Percentiles rank a stretch among this genome's conserved stretches.
Evolutionary conservation across 2,113 vertebrate species (phyloP).

Genomic region (Nicator chloris): DNA sequence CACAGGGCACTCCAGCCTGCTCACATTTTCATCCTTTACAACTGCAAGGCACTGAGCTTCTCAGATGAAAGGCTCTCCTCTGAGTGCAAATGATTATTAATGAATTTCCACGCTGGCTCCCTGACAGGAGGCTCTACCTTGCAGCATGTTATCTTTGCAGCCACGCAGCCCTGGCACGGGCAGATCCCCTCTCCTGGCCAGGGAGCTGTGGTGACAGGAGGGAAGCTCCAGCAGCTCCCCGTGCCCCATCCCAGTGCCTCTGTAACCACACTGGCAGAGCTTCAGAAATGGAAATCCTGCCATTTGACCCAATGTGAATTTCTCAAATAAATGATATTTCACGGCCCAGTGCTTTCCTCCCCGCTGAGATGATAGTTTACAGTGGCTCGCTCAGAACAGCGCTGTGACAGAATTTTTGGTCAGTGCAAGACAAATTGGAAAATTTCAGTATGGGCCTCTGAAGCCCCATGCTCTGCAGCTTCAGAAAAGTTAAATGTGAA

Average conservation of each 20-base stretch:
- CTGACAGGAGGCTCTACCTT: neutral
- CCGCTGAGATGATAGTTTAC: constrained; percentile 4
- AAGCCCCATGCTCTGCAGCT: neutral
- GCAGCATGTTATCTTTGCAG: neutral
- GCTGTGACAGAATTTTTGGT: constrained; percentile 18
- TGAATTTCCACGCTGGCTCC: neutral
- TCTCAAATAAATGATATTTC: constrained; percentile 53
- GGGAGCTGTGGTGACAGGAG: neutral
- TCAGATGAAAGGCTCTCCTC: neutral
- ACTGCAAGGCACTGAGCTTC: neutral
- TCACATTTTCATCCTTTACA: neutral
- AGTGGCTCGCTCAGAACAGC: neutral
- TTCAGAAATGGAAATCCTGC: constrained; percentile 42
- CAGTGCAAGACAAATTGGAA: constrained; percentile 33
- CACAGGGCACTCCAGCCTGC: neutral
- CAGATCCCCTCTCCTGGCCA: neutral
- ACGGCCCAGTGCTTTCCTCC: constrained; percentile 33
- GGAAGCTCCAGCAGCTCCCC: neutral
- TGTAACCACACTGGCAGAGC: neutral
- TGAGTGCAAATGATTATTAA: neutral
- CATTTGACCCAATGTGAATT: neutral
- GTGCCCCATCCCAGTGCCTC: neutral
- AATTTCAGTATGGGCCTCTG: neutral
- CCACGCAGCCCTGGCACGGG: neutral
- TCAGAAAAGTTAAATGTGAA: neutral